Conservation (phyloP, 1,140 invertebrate genomes). For the Achatina immaculata region DNA sequence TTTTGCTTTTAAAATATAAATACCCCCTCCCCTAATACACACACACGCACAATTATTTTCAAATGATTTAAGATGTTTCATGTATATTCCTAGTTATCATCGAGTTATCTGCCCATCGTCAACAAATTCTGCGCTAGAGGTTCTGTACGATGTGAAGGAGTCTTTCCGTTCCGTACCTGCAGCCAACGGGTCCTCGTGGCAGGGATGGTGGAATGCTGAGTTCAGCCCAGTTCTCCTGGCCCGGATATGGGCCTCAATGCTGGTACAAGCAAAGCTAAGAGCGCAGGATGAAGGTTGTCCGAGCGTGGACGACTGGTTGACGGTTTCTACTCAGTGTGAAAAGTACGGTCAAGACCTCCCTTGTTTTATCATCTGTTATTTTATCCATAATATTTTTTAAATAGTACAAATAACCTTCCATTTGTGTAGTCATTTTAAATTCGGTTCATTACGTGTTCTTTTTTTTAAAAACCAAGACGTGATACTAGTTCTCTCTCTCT, state of each 20-base stretch:
- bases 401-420: too few species aligned
- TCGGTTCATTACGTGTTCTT: too few species aligned
- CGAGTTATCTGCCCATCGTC: slow-evolving; percentile 50
- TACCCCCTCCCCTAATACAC: too few species aligned
- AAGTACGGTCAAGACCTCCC: slow-evolving; percentile 48
- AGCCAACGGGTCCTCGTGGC: slow-evolving; percentile 39
- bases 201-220: slow-evolving; percentile 54
- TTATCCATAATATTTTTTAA: too few species aligned
- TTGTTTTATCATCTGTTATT: slow-evolving; percentile 4
- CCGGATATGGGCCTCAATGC: slow-evolving; percentile 54
- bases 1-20: too few species aligned
- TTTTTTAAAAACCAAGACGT: too few species aligned
- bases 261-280: slow-evolving; percentile 45
- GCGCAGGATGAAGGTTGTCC: slow-evolving; percentile 38
- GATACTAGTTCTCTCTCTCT: too few species aligned
- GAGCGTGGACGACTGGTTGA: slow-evolving; percentile 44
- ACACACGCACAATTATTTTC: too few species aligned
- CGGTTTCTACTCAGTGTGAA: slow-evolving; percentile 49
- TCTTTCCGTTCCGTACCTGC: slow-evolving; percentile 38
- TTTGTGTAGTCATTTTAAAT: too few species aligned
- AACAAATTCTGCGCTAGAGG: slow-evolving; percentile 36
- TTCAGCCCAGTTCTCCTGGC: slow-evolving; percentile 57
- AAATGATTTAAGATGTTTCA: too few species aligned
- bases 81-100: slow-evolving; percentile 44
- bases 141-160: slow-evolving; percentile 51